A percentile compares a stretch with the other conserved stretches of the same genome.
phyloP scores from a whole-genome alignment of 2,797 vertebrate genomes.

The Ficedula albicollis region DNA sequence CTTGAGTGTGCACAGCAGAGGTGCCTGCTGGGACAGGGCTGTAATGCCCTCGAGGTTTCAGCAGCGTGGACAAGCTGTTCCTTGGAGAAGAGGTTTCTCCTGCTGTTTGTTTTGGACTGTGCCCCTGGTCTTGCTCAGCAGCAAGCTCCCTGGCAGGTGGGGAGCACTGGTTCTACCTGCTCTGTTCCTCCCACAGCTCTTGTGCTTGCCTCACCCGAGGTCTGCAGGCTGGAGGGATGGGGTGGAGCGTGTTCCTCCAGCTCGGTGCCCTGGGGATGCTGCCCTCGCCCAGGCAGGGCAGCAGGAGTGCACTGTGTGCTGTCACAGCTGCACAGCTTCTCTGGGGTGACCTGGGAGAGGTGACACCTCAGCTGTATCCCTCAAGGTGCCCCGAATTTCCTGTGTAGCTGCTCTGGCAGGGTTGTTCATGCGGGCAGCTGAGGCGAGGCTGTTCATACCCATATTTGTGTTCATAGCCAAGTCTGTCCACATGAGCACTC shows the following conservation, averaged over 20 bases:
- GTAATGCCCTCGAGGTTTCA: background rate
- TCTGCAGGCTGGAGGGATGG: background rate
- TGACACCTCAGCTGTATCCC: background rate
- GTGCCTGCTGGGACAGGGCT: background rate
- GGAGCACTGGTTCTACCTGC: background rate
- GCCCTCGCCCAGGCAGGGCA: background rate
- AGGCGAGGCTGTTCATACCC: background rate
- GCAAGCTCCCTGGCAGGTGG: background rate
- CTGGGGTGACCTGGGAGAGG: background rate
- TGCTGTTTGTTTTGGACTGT: background rate
- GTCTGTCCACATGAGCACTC: background rate
- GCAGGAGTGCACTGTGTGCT: accelerated
- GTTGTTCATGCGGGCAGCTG: background rate
- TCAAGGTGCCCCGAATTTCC: background rate
- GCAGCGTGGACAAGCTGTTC: background rate
- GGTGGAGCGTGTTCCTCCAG: background rate
- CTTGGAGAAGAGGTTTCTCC: background rate
- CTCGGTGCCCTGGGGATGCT: background rate
- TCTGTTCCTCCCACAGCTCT: background rate
- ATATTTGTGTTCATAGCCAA: background rate
- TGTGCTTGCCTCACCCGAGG: background rate
- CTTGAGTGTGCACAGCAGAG: background rate
- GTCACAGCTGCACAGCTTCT: background rate
- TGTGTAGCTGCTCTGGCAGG: background rate
- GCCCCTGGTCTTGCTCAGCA: background rate